Conservation (phyloP, 2,113 vertebrate genomes). For the Aspidoscelis tigris region DNA sequence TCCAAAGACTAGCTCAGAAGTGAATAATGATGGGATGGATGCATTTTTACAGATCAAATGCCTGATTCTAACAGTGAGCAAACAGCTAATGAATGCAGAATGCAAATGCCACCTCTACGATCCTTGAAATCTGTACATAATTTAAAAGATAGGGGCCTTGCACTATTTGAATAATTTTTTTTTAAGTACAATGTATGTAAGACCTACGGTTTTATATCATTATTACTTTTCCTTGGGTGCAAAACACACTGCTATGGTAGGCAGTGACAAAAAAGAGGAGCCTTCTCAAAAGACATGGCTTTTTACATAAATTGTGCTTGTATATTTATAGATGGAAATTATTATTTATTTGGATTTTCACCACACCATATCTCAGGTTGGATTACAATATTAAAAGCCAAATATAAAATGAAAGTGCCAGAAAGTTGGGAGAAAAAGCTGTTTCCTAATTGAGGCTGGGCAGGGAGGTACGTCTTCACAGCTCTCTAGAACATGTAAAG, state of each 20-base stretch:
- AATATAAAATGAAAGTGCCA: too few relatives aligned
- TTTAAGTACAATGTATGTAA: background rate
- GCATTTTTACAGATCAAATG: conserved; percentile 15
- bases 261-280: background rate
- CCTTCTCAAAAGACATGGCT: background rate
- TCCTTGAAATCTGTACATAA: background rate
- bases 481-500: too few relatives aligned
- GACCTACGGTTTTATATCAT: background rate
- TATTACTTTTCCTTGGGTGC: background rate
- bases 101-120: background rate
- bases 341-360: too few relatives aligned
- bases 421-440: too few relatives aligned
- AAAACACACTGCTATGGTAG: conserved; percentile 26
- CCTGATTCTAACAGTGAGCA: conserved; percentile 12
- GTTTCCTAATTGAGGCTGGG: too few relatives aligned
- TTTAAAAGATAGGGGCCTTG: conserved; percentile 4
- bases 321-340: background rate
- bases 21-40: background rate
- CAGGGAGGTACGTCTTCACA: too few relatives aligned
- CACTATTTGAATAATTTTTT: background rate
- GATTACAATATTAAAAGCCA: too few relatives aligned
- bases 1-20: background rate
- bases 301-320: background rate
- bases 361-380: too few relatives aligned
- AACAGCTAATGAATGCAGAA: conserved; percentile 28